phyloP scores from a whole-genome alignment of 2,113 vertebrate genomes.

The Microtus montanus region DNA sequence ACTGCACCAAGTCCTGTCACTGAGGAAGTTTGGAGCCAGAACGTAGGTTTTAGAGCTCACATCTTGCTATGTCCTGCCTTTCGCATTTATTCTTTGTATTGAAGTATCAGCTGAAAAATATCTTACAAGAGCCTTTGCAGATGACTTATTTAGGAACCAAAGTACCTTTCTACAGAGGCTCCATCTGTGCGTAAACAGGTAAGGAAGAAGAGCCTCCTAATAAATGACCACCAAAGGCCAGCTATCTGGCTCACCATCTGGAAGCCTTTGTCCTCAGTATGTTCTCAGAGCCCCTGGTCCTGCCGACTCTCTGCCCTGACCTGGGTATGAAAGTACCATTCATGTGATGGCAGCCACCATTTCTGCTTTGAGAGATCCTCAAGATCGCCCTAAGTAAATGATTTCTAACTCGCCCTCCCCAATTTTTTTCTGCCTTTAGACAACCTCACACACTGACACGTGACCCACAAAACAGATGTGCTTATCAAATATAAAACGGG shows the following conservation, averaged over 20 bases:
- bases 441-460: neutral
- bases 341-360: neutral
- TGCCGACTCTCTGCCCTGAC: neutral
- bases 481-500: slow-evolving; percentile 44
- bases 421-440: neutral
- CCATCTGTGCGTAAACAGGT: neutral
- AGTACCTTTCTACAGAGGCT: neutral
- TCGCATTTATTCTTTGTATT: neutral
- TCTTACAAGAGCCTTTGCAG: neutral
- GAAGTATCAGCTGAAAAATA: neutral
- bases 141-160: neutral
- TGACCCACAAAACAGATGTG: slow-evolving; percentile 29
- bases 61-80: neutral
- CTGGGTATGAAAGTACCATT: neutral
- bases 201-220: neutral
- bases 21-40: neutral
- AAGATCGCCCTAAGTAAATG: neutral
- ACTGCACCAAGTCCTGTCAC: neutral
- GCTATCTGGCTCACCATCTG: neutral
- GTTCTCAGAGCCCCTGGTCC: neutral
- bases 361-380: neutral
- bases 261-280: neutral
- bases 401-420: neutral
- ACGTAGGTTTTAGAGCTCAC: neutral
- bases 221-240: neutral